Percentiles rank a stretch among this genome's conserved stretches.
phyloP scores from a whole-genome alignment of 2,797 vertebrate genomes.

The Propithecus perrieri region DNA sequence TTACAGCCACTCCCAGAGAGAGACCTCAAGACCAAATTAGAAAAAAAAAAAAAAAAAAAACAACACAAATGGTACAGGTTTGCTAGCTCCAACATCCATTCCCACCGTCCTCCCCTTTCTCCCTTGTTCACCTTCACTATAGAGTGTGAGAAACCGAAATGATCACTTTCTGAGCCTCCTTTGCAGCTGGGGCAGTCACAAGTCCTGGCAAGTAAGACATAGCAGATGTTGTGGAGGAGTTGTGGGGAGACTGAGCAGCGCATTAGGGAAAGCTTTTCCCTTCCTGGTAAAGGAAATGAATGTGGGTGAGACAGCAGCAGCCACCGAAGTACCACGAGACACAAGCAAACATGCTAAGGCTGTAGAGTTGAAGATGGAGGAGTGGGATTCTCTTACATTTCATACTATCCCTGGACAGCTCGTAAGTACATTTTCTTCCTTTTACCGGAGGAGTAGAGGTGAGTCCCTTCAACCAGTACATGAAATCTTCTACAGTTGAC shows the following conservation, averaged over 20 bases:
- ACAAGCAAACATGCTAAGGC: neutral
- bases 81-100: neutral
- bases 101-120: too few species aligned
- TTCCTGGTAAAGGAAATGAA: neutral
- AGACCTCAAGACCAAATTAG: neutral
- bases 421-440: neutral
- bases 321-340: neutral
- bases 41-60: neutral
- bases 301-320: neutral
- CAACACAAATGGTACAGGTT: neutral
- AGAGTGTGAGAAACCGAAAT: neutral
- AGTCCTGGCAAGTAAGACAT: neutral
- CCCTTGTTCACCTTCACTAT: neutral
- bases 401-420: neutral
- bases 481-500: neutral
- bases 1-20: neutral
- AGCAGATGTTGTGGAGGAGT: neutral
- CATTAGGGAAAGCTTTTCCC: neutral
- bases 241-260: neutral
- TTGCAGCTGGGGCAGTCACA: neutral
- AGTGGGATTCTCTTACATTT: neutral
- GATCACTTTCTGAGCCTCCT: neutral
- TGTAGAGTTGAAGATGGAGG: neutral
- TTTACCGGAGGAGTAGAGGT: neutral
- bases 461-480: neutral